Evolutionary conservation across 2,797 vertebrate species (phyloP).

Genomic region (Xiphorhynchus erythropygius): DNA sequence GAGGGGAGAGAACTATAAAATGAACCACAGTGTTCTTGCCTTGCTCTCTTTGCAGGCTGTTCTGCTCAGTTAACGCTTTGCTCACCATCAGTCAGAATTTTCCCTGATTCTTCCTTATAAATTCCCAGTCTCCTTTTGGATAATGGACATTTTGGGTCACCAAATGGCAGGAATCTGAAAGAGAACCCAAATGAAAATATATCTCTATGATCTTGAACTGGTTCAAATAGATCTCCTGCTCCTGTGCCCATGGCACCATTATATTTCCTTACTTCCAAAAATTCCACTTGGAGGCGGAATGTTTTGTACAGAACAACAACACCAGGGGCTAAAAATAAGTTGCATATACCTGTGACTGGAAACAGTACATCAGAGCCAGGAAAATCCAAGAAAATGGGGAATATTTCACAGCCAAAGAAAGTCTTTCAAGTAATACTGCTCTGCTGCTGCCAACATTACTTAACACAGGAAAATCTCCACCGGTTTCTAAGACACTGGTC

Average conservation of each 20-base stretch:
- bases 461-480: neutral
- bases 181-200: neutral
- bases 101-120: neutral
- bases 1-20: neutral
- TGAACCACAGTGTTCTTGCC: neutral
- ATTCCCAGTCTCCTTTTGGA: neutral
- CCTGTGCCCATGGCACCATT: neutral
- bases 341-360: slow-evolving; percentile 14
- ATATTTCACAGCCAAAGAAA: neutral
- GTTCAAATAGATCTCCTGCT: neutral
- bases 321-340: slow-evolving; percentile 14
- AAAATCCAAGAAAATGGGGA: slow-evolving; percentile 11
- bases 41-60: neutral
- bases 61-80: neutral
- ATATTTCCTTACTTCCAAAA: neutral
- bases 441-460: neutral
- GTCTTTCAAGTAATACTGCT: neutral
- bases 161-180: neutral
- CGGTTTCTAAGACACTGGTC: neutral
- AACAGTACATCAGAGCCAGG: neutral
- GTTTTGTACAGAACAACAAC: neutral
- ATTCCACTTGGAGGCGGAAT: neutral
- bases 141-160: neutral
- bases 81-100: neutral
- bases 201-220: neutral